Conservation (phyloP, 1,140 invertebrate species). For the Bombus huntii region DNA sequence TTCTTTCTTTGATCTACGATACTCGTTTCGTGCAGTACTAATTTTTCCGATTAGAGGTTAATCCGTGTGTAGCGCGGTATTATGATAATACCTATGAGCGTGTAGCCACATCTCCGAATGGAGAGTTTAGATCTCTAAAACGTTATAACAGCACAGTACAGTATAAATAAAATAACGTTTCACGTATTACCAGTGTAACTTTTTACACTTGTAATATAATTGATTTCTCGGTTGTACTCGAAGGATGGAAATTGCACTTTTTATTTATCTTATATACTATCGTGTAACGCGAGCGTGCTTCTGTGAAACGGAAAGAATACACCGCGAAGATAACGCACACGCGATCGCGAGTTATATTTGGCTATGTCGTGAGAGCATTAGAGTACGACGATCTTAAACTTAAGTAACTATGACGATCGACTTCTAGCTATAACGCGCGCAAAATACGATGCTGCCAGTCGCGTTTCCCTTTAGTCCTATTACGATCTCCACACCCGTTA, state of each 20-base stretch:
- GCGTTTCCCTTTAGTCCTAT: constrained; percentile 43
- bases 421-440: constrained; percentile 11
- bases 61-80: no score
- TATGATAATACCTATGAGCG: no score
- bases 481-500: constrained; percentile 9
- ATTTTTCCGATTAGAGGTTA: no score
- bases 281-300: neutral
- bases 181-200: no score
- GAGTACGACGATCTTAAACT: constrained; percentile 11
- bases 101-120: no score
- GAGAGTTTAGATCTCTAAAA: no score
- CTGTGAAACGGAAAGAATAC: neutral
- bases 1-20: neutral
- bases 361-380: neutral
- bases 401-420: neutral
- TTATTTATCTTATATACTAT: neutral
- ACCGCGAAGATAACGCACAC: neutral
- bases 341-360: constrained; percentile 17
- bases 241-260: no score
- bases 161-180: no score
- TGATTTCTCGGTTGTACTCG: no score
- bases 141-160: no score
- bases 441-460: constrained; percentile 8
- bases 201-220: no score
- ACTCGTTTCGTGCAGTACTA: no score